Evolutionary conservation across 2,113 vertebrate genomes (phyloP).

Genomic region (Colinus virginianus): DNA sequence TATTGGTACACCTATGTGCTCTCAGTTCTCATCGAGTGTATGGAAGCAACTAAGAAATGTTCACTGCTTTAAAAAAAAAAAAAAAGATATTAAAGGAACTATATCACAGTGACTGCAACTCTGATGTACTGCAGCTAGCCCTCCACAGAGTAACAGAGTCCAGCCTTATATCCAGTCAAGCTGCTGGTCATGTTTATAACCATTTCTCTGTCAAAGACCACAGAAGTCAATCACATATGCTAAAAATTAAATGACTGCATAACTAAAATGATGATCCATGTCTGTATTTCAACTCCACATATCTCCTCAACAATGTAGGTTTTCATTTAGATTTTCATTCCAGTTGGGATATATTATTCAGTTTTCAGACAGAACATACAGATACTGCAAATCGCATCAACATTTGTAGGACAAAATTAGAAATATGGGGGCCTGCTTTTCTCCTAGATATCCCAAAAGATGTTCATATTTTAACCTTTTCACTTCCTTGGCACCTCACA

Average conservation of each 20-base stretch:
- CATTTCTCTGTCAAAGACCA: neutral
- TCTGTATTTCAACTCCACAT: neutral
- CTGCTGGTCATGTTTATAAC: neutral
- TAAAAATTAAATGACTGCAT: neutral
- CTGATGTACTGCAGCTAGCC: neutral
- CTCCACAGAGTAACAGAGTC: neutral
- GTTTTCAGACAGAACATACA: neutral
- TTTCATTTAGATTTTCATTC: neutral
- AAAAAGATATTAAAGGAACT: neutral
- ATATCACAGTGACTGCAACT: neutral
- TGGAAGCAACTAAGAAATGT: neutral
- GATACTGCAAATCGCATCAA: neutral
- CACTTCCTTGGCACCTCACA: neutral
- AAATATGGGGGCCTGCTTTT: neutral
- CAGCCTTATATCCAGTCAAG: neutral
- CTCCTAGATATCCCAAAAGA: neutral
- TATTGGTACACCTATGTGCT: neutral
- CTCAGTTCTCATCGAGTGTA: neutral
- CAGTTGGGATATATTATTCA: neutral
- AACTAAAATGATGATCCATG: neutral
- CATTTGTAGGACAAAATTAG: neutral
- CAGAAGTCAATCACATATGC: neutral
- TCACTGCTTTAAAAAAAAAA: neutral
- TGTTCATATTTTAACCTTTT: neutral
- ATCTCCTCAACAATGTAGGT: neutral